Evolutionary conservation across 2,113 vertebrate species (phyloP), one percentile per base, ranked within the genome.

Genomic region (Neolamprologus falcicula): DNA sequence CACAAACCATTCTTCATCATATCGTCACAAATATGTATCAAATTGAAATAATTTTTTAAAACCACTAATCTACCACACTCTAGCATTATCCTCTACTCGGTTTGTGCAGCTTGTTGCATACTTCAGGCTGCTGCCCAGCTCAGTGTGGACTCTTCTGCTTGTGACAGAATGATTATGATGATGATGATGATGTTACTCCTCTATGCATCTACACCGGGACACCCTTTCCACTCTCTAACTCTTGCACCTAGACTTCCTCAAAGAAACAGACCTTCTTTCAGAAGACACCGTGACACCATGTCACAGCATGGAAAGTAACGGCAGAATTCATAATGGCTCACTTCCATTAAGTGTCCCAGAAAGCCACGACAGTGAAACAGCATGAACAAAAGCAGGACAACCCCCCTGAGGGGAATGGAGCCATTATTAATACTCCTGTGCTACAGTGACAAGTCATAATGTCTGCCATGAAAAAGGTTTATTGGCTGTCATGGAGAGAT

Each of bases 391-490:
- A 78, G 26, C 73, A 78, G 73, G 45, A 52, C 45, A 31, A 12
- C 16, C 7, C 73, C 45, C 73, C 26, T 12, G 10, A n/a, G 73
- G 73, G 45, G 26, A 52, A 33, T 7, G 26, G 73, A 78, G 45
- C 26, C 73, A 78, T 78, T 52, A 78, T 52, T 78, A 78, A 78
- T 78, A 52, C 45, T 52, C 26, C 73, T 78, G 45, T 78, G 45
- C 73, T 52, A 78, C 73, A 78, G 73, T 8, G 73, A 52, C 73
- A 78, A 78, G 45, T 78, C 73, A 33, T 78, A 78, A 78, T 78
- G 7, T 0, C 73, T 78, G 45, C 16, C 17, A 78, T 33, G 45
- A 78, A 50, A 50, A 78, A 78, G 73, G 73, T 78, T 78, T 78
- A 78, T n/a, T 50, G 26, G 71, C 71, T 78, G 45, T 50, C 45